phyloP scores from a whole-genome alignment of 2,797 vertebrate species.

The Ctenopoma kingsleyae region DNA sequence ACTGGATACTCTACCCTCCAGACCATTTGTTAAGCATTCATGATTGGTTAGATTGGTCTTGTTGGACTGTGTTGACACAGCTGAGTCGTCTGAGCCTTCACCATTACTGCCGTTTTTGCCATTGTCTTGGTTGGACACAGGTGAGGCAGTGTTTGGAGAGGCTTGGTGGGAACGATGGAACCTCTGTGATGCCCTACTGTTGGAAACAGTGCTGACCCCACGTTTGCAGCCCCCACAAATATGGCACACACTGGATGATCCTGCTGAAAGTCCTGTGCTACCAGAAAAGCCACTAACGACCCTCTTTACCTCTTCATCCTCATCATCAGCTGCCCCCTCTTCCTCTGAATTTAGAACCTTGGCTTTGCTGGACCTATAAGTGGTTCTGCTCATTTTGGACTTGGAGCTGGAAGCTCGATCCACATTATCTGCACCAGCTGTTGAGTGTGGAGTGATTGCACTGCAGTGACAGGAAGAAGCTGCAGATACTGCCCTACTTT shows the following conservation, averaged over 20 bases:
- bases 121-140: constrained; percentile 19
- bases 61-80: constrained; percentile 70
- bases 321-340: constrained; percentile 49
- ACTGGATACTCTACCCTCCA: constrained; percentile 40
- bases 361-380: constrained; percentile 51
- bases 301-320: constrained; percentile 64
- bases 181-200: constrained; percentile 51
- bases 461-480: constrained; percentile 59
- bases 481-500: constrained; percentile 50
- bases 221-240: constrained; percentile 75
- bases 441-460: constrained; percentile 35
- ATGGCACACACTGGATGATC: constrained; percentile 63
- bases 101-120: constrained; percentile 16
- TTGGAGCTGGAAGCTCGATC: constrained; percentile 37
- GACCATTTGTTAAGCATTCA: constrained; percentile 33
- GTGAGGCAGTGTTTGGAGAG: constrained; percentile 25
- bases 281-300: constrained; percentile 56
- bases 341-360: constrained; percentile 37
- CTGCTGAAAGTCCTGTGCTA: constrained; percentile 52
- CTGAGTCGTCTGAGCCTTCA: constrained; percentile 54
- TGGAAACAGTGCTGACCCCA: constrained; percentile 21
- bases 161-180: constrained; percentile 30
- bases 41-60: constrained; percentile 68
- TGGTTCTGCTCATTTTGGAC: constrained; percentile 53
- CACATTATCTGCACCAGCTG: constrained; percentile 31